Conservation (phyloP, 2,888 invertebrate species). For the Ophraella communa region DNA sequence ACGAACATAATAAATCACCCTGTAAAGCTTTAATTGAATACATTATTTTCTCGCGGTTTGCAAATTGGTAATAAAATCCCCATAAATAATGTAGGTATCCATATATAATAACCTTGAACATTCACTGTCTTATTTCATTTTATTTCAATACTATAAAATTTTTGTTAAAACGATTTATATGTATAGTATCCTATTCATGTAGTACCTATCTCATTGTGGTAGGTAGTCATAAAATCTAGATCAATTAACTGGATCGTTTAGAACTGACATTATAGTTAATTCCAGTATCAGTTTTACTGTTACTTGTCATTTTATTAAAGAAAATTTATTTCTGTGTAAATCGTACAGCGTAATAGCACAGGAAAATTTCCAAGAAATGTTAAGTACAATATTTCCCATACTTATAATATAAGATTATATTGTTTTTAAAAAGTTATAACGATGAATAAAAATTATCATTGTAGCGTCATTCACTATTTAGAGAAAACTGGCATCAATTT, state of each 20-base stretch:
- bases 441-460: too few relatives aligned
- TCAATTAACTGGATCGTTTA: slow-evolving; percentile 39
- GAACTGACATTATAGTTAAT: slow-evolving; percentile 39
- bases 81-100: not conserved
- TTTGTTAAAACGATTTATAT: not conserved
- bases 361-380: too few relatives aligned
- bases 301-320: slow-evolving; percentile 35
- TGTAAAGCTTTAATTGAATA: not conserved
- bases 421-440: too few relatives aligned
- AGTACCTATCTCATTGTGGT: slow-evolving; percentile 29
- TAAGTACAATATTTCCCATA: too few relatives aligned
- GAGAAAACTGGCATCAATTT: too few relatives aligned
- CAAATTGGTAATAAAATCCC: not conserved
- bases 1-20: not conserved
- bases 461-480: too few relatives aligned
- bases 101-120: not conserved
- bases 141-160: not conserved
- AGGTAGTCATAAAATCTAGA: slow-evolving; percentile 42
- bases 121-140: not conserved
- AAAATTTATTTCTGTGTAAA: slow-evolving; percentile 32
- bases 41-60: not conserved
- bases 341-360: not conserved
- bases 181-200: not conserved
- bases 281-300: slow-evolving; percentile 40
- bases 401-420: too few relatives aligned